Evolutionary conservation across 2,797 vertebrate genomes (phyloP), one percentile per base, ranked within the genome.

Genomic region (Gallinago stenura): DNA sequence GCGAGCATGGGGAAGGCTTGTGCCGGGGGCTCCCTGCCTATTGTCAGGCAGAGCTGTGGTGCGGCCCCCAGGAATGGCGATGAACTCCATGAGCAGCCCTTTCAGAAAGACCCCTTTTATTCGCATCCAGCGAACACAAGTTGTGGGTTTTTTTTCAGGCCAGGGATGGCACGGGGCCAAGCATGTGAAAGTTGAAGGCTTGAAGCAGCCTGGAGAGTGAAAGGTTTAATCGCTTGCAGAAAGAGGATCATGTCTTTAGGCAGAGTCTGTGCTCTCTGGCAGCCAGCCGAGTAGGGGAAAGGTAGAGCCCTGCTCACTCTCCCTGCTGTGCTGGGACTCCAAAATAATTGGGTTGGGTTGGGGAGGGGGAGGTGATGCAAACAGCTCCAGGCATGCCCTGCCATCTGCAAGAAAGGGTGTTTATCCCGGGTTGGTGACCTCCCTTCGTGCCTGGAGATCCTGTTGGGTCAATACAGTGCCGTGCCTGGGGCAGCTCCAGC

Each of bases 251-350:
- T 0, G 57, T 88, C 90, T 95, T 95, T 58, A 78, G 91, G 78
- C 87, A 80, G 83, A 85, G 93, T 77, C 64, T 87, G 89, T 14
- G 51, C 87, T 31, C 28, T 14, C 86, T 98, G 98, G 98, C 98
- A 41, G 62, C 46, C 2, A 16, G 97, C 98, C 98, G 96, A 98
- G 93, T 98, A 89, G 98, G 98, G 95, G 91, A 98, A 97, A 98
- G 98, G 98, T 98, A 92, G 84, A 72, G 46, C 80, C 45, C 69
- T 6, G 41, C 88, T 87, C 18, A 1, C 10, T 9, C 79, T 66
- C 91, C 84, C 77, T 0, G 3, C 10, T 62, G 87, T 0, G 6
- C 65, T 73, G 82, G 83, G 94, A 65, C 88, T 96, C 97, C 94
- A 58, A 91, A 96, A 91, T 89, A 87, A 90, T 62, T 37, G 88